These are phyloP conservation scores for Amia ocellicauda DNA, from an alignment of 2,113 vertebrate species.

Conservation along the genomic window DNA sequence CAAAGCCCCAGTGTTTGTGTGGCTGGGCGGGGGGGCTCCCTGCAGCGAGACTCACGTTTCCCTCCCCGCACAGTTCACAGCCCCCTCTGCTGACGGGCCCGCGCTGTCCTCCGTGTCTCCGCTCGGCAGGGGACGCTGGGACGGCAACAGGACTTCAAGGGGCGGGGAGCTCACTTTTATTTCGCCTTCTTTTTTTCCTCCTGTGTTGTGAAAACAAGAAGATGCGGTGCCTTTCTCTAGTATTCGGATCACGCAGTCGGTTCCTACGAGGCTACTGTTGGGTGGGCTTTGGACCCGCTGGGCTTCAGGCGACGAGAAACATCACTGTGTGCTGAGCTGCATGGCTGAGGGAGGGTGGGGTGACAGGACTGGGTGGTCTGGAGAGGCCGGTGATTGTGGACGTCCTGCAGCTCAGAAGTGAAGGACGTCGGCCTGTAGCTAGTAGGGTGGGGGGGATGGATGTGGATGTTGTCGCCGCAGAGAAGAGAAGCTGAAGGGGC, in stretches of 20 bases:
- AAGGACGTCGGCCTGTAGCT: too few species aligned
- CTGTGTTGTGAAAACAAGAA: conserved; percentile 58
- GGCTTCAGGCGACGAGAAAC: neutral
- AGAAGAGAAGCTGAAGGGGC: too few species aligned
- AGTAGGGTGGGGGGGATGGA: too few species aligned
- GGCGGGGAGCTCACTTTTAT: too few species aligned
- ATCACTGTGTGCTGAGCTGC: conserved; percentile 21
- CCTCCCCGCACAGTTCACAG: too few species aligned
- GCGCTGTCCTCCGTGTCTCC: neutral
- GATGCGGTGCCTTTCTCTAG: conserved; percentile 77
- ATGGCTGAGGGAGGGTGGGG: conserved; percentile 46
- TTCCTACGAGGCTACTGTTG: neutral
- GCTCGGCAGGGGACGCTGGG: neutral
- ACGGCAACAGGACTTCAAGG: neutral
- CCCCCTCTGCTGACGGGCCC: too few species aligned
- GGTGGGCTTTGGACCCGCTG: conserved; percentile 7
- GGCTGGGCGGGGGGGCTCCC: too few species aligned
- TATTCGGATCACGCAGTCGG: conserved; percentile 35
- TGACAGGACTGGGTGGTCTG: too few species aligned
- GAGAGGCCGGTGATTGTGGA: conserved; percentile 13
- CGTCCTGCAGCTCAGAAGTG: neutral
- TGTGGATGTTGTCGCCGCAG: too few species aligned
- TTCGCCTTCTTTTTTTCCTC: conserved; percentile 49
- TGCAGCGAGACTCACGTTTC: too few species aligned
- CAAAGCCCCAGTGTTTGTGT: too few species aligned